Evolutionary conservation across 2,113 vertebrate genomes (phyloP), one percentile per base, ranked within the genome.

Genomic region (Bagarius yarrelli): DNA sequence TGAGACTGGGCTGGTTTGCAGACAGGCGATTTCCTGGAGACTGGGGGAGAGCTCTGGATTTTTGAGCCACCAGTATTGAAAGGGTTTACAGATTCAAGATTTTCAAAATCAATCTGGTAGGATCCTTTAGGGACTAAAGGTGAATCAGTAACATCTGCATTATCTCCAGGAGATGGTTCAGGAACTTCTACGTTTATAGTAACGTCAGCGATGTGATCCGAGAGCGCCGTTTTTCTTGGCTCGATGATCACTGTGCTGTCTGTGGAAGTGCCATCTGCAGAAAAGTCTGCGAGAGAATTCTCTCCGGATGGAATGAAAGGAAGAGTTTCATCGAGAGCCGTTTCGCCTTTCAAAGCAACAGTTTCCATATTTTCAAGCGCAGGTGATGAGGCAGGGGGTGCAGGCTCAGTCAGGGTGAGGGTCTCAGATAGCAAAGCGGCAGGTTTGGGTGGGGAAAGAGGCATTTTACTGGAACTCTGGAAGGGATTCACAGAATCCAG

Each of bases 201-300:
- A 2, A 74, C 36, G 16, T 66, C 56, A 12, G 19, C 25, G 55
- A 47, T 55, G 12, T 84, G 63, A 50, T 75, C 80, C 15, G 14
- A 15, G 52, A 8, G 13, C 0, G 32, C 0, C 0, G 53, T 27
- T 0, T 4, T 52, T 36, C 85, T 88, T 1, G 72, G 11, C 74
- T 91, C 84, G 0, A 89, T 90, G 76, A 93, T 84, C 59, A 93
- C 90, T 0, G 91, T 92, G 83, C 89, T 92, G 8, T 93, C 91
- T 19, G 86, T 85, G 70, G 91, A 92, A 78, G 86, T 67, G 44
- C 90, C 57, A 55, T 89, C 63, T 0, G 78, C 32, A 0, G 90
- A 90, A 32, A 77, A 4, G 5, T 93, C 88, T 25, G 53, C 85
- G 13, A 91, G 76, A 0, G 92, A 92, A 87, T 90, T 91, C 21